These are phyloP conservation scores for Hyposoter dolosus DNA, from an alignment of 2,888 invertebrate species.

Conservation along the genomic window DNA sequence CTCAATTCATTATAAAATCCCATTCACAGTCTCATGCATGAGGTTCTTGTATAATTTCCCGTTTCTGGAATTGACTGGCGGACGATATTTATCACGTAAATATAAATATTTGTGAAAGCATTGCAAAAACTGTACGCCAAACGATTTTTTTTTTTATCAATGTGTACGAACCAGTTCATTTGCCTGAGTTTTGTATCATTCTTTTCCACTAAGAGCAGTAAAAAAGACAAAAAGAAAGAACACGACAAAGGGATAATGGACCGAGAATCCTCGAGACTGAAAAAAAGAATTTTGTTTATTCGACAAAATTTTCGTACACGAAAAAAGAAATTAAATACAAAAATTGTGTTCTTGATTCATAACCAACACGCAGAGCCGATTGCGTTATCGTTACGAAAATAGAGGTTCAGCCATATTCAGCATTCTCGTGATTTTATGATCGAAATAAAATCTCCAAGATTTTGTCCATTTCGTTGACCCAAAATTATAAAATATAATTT, in stretches of 20 bases:
- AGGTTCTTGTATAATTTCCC: background rate
- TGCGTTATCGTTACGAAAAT: no score
- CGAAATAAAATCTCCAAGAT: background rate
- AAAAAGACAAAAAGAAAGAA: background rate
- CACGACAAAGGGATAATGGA: background rate
- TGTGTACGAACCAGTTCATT: background rate
- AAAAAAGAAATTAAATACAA: no score
- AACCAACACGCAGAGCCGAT: no score
- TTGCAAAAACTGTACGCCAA: background rate
- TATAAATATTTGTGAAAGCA: background rate
- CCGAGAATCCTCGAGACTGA: background rate
- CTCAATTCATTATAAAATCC: slow-evolving; percentile 17
- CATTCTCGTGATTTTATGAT: no score
- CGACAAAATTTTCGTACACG: no score
- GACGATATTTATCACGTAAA: slow-evolving; percentile 1
- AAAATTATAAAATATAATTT: background rate
- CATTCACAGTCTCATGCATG: background rate
- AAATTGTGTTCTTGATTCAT: no score
- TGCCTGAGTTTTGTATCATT: background rate
- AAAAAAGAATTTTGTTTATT: background rate
- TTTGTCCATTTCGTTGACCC: background rate
- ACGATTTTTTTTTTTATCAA: background rate
- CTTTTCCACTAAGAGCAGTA: background rate
- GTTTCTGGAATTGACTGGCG: background rate
- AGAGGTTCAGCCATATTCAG: background rate